These are phyloP conservation scores for Peromyscus californicus DNA, from an alignment of 2,113 vertebrate species.

Conservation along the genomic window DNA sequence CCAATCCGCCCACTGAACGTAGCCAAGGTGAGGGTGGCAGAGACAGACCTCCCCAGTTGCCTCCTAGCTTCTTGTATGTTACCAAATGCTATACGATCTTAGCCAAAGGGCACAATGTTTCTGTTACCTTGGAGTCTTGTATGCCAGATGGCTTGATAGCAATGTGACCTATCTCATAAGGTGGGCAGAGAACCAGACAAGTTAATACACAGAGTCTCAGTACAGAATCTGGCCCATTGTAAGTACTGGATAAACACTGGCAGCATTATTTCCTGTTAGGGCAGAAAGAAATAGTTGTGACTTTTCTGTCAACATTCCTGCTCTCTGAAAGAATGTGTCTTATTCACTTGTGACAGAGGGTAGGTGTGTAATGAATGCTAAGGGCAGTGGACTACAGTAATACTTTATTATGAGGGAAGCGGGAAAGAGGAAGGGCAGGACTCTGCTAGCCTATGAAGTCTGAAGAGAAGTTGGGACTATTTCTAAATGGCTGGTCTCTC, in stretches of 20 bases:
- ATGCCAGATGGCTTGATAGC: background rate
- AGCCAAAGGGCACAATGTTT: background rate
- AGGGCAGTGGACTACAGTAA: background rate
- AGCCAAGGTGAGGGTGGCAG: background rate
- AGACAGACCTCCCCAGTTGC: background rate
- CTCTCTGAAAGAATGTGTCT: conserved; percentile 4
- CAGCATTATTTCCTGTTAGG: background rate
- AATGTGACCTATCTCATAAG: background rate
- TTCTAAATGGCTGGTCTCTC: background rate
- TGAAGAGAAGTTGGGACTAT: conserved; percentile 9
- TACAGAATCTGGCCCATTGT: background rate
- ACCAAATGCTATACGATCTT: background rate
- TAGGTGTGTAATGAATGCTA: background rate
- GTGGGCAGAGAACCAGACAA: conserved; percentile 37
- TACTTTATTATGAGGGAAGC: background rate
- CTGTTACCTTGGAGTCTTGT: background rate
- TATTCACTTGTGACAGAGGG: background rate
- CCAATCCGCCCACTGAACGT: background rate
- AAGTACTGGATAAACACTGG: background rate
- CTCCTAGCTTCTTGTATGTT: background rate
- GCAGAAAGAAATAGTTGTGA: background rate
- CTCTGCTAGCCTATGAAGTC: conserved; percentile 6
- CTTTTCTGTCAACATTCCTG: background rate
- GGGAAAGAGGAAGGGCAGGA: background rate
- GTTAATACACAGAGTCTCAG: conserved; percentile 1